These are phyloP conservation scores for Anas platyrhynchos DNA, from an alignment of 2,113 vertebrate genomes.

Conservation along the genomic window DNA sequence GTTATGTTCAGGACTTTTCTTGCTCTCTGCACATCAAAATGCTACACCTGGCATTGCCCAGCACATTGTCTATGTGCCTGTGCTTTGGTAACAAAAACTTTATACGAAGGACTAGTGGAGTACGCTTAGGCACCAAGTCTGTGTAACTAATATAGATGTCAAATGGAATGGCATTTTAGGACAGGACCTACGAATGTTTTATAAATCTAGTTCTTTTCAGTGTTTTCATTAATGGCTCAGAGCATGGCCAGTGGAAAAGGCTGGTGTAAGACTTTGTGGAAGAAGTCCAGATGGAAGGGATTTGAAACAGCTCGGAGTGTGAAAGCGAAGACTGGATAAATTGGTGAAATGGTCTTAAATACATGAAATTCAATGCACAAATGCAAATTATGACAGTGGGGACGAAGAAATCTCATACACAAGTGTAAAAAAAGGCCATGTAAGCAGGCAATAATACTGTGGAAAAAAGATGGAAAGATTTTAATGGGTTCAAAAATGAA, in stretches of 20 bases:
- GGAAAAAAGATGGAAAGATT: background rate
- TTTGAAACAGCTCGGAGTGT: background rate
- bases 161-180: background rate
- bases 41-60: background rate
- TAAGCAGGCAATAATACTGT: background rate
- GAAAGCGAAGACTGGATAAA: background rate
- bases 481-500: background rate
- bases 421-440: background rate
- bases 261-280: background rate
- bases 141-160: background rate
- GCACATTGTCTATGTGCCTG: rapidly evolving
- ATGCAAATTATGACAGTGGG: background rate
- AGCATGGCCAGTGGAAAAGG: too few relatives aligned
- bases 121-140: background rate
- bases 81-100: background rate
- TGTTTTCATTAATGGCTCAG: background rate
- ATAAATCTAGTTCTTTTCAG: background rate
- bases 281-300: background rate
- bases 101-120: background rate
- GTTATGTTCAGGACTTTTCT: rapidly evolving
- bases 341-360: background rate
- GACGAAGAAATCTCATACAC: background rate
- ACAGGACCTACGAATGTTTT: background rate
- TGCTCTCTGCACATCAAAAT: background rate
- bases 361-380: background rate